These are phyloP conservation scores for Siniperca obscura DNA, from an alignment of 2,797 vertebrate species.

Conservation along the genomic window DNA sequence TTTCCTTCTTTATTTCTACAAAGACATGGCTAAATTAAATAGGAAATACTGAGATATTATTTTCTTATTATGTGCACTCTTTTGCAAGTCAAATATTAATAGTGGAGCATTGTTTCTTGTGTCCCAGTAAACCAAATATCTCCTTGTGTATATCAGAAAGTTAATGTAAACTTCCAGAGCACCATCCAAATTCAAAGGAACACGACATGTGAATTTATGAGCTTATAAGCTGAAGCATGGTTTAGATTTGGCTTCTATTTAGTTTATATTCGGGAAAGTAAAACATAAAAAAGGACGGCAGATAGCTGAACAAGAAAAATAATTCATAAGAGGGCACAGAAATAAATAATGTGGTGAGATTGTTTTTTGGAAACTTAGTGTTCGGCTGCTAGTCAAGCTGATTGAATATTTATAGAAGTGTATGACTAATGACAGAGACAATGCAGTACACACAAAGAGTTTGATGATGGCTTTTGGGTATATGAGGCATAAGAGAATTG, in stretches of 20 bases:
- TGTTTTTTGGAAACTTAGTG: slow-evolving; percentile 75
- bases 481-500: slow-evolving; percentile 67
- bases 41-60: background rate
- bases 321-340: slow-evolving; percentile 66
- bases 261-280: slow-evolving; percentile 61
- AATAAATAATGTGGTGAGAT: slow-evolving; percentile 81
- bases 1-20: slow-evolving; percentile 20
- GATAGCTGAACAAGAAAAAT: slow-evolving; percentile 72
- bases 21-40: background rate
- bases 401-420: slow-evolving; percentile 84
- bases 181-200: slow-evolving; percentile 43
- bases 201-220: slow-evolving; percentile 42
- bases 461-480: slow-evolving; percentile 77
- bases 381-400: slow-evolving; percentile 73
- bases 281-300: slow-evolving; percentile 62
- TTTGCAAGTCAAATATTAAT: slow-evolving; percentile 37
- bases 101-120: slow-evolving; percentile 2
- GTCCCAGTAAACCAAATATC: slow-evolving; percentile 42
- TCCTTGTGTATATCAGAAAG: slow-evolving; percentile 30
- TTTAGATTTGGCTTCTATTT: slow-evolving; percentile 56
- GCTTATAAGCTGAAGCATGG: slow-evolving; percentile 37
- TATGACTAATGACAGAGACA: slow-evolving; percentile 80
- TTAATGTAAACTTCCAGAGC: slow-evolving; percentile 36
- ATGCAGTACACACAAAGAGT: slow-evolving; percentile 66
- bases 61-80: slow-evolving; percentile 1